Evolutionary conservation across 1,140 invertebrate species (phyloP).

Genomic region (Steinernema khuongi): DNA sequence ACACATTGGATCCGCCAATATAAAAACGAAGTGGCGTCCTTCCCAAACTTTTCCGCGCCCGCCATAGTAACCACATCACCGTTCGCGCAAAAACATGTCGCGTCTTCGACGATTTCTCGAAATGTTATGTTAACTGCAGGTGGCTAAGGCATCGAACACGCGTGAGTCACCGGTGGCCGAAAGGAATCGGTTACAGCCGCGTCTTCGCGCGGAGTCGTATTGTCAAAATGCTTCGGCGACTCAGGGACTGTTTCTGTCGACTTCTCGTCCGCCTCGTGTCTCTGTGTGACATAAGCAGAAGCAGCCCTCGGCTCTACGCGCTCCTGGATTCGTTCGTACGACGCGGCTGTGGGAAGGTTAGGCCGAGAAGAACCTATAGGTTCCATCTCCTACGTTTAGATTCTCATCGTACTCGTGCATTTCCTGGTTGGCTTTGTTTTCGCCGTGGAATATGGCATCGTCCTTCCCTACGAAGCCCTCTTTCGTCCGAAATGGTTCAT

Average conservation of each 20-base stretch:
- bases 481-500: conserved; percentile 38
- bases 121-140: too few species aligned
- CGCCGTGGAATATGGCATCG: conserved; percentile 46
- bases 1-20: too few species aligned
- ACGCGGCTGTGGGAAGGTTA: not conserved
- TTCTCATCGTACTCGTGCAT: conserved; percentile 51
- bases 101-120: too few species aligned
- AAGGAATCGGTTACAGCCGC: not conserved
- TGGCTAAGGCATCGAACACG: too few species aligned
- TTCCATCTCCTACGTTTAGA: conserved; percentile 36
- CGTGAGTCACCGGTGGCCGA: not conserved
- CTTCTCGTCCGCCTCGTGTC: not conserved
- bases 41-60: too few species aligned
- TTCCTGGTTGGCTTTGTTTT: conserved; percentile 44
- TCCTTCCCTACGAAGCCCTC: conserved; percentile 49
- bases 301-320: not conserved
- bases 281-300: not conserved
- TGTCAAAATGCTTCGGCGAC: not conserved
- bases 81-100: too few species aligned
- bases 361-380: not conserved
- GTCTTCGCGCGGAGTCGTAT: not conserved
- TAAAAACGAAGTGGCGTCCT: too few species aligned
- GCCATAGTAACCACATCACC: too few species aligned
- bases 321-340: conserved; percentile 3
- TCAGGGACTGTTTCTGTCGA: not conserved